phyloP scores from a whole-genome alignment of 2,888 invertebrate species.

The Agriopis leucophaearia region DNA sequence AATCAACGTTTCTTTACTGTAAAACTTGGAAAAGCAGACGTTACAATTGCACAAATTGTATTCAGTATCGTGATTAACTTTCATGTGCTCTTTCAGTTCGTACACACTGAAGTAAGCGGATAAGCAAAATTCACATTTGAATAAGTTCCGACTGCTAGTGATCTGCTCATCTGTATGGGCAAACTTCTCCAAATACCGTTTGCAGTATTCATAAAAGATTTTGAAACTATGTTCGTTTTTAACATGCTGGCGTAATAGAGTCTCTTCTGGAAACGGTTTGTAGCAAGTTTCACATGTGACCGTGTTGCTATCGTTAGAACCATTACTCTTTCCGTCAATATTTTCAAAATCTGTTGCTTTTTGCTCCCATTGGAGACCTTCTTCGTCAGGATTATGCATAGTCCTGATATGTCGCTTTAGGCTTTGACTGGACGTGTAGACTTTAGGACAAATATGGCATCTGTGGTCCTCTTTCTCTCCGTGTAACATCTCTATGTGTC shows the following conservation, averaged over 20 bases:
- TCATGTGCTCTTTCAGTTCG: constrained; percentile 72
- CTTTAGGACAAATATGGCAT: constrained; percentile 72
- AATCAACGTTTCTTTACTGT: constrained; percentile 61
- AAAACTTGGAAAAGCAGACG: constrained; percentile 74
- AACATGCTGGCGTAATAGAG: constrained; percentile 63
- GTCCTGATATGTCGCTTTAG: constrained; percentile 62
- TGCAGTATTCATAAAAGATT: constrained; percentile 72
- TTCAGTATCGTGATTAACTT: constrained; percentile 62
- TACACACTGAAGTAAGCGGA: constrained; percentile 59
- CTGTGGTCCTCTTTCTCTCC: constrained; percentile 62
- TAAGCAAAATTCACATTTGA: constrained; percentile 69
- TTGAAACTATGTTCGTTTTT: constrained; percentile 70
- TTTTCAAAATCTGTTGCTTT: constrained; percentile 19
- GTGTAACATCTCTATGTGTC: constrained; percentile 71
- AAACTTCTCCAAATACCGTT: constrained; percentile 58
- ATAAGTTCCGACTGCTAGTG: constrained; percentile 39
- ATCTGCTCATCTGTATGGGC: constrained; percentile 34
- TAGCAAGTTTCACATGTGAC: constrained; percentile 61
- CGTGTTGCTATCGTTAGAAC: constrained; percentile 27
- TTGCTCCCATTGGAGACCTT: constrained; percentile 44
- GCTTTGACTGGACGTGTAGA: constrained; percentile 72
- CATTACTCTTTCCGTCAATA: constrained; percentile 25
- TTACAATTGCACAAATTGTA: constrained; percentile 69
- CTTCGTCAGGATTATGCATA: constrained; percentile 54
- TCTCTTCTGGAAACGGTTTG: constrained; percentile 59